Conservation (phyloP, 2,888 invertebrate genomes). For the Eumacrocentrus americanus region DNA sequence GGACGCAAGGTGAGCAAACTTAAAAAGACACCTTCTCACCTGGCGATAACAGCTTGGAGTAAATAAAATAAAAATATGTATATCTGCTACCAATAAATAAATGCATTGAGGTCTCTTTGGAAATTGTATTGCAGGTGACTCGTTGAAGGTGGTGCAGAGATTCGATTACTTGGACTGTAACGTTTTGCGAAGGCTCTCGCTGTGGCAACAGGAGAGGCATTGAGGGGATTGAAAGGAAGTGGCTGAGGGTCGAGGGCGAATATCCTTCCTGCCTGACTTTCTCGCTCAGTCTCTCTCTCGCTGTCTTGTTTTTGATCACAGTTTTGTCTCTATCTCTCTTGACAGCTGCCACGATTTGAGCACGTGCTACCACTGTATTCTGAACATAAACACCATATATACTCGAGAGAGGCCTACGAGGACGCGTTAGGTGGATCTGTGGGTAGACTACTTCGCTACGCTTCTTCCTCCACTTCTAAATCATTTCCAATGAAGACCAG, state of each 20-base stretch:
- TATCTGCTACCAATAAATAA: not conserved
- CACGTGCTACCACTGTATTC: slow-evolving; percentile 52
- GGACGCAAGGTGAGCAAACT: slow-evolving; percentile 29
- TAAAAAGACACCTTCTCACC: slow-evolving; percentile 25
- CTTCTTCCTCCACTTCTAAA: not conserved
- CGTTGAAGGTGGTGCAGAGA: slow-evolving; percentile 32
- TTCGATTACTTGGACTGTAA: slow-evolving; percentile 26
- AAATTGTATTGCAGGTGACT: slow-evolving; percentile 26
- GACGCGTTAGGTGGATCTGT: slow-evolving; percentile 18
- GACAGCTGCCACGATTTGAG: slow-evolving; percentile 57
- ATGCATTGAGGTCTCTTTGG: slow-evolving; percentile 3
- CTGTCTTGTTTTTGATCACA: slow-evolving; percentile 3
- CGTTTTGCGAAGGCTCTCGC: not conserved
- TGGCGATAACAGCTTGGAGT: slow-evolving; percentile 25
- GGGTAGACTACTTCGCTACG: not conserved
- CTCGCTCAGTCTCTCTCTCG: slow-evolving; percentile 16
- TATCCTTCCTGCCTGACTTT: slow-evolving; percentile 50
- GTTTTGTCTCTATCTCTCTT: slow-evolving; percentile 12
- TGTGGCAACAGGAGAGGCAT: slow-evolving; percentile 13
- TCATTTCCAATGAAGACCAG: slow-evolving; percentile 9
- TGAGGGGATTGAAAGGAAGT: slow-evolving; percentile 44
- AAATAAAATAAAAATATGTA: slow-evolving; percentile 14
- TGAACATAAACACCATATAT: slow-evolving; percentile 21
- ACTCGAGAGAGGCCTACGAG: slow-evolving; percentile 4
- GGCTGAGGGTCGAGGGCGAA: slow-evolving; percentile 48